A percentile compares a stretch with the other conserved stretches of the same genome.
These are phyloP conservation scores for Esox masquinongy DNA, from an alignment of 2,797 vertebrate species.

Conservation along the genomic window DNA sequence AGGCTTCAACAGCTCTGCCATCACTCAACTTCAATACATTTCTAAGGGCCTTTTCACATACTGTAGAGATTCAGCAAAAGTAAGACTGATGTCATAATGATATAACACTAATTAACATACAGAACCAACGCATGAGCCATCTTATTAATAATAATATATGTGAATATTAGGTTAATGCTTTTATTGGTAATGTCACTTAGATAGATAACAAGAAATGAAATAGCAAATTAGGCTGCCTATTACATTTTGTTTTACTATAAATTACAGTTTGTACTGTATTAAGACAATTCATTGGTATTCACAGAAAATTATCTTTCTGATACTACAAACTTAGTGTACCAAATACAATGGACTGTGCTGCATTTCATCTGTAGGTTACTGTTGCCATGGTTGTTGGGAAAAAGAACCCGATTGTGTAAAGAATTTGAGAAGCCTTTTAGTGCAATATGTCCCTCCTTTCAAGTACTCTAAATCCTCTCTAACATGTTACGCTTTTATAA, in stretches of 20 bases:
- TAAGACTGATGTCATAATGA: too few relatives aligned
- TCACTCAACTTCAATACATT: not conserved
- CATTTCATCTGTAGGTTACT: not conserved
- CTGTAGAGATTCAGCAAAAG: too few relatives aligned
- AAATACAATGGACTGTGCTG: slow-evolving; percentile 2
- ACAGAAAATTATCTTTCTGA: not conserved
- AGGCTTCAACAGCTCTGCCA: not conserved
- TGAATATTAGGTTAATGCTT: not conserved
- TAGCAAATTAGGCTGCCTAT: not conserved
- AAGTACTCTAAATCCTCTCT: not conserved
- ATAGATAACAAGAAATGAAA: not conserved
- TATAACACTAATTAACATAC: not conserved
- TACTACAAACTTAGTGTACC: not conserved
- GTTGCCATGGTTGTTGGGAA: slow-evolving; percentile 14
- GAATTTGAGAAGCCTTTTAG: slow-evolving; percentile 14
- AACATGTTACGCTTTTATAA: not conserved
- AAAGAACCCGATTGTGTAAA: slow-evolving; percentile 1
- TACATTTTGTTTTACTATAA: not conserved
- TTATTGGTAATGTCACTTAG: not conserved
- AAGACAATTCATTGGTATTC: not conserved
- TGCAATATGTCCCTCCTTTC: not conserved
- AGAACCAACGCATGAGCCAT: not conserved
- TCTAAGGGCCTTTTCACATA: not conserved
- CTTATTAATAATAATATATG: not conserved
- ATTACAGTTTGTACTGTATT: not conserved